These are phyloP conservation scores for Leptinotarsa rubiginosa DNA, from an alignment of 2,888 invertebrate genomes.

Conservation along the genomic window DNA sequence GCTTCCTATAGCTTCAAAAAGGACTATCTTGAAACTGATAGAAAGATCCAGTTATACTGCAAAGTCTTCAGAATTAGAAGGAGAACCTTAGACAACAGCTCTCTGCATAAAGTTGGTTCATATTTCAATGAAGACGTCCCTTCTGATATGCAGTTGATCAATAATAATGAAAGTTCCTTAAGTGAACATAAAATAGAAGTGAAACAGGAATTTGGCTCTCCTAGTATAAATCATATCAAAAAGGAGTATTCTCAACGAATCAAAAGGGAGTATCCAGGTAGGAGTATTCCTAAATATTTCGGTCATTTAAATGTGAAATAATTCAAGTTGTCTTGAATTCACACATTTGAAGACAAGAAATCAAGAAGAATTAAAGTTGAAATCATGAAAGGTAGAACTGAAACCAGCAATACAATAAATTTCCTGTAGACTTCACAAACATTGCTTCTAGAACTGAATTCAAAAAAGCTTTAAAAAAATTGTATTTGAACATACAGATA, in stretches of 20 bases:
- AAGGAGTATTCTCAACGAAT: neutral
- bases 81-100: constrained; percentile 18
- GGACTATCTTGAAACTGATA: constrained; percentile 31
- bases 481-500: no score
- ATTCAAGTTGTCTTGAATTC: no score
- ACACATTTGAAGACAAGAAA: no score
- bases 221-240: constrained; percentile 6
- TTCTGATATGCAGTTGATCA: neutral
- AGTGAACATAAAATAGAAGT: neutral
- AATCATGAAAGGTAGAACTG: no score
- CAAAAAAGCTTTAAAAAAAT: no score
- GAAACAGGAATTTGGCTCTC: constrained; percentile 14
- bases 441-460: no score
- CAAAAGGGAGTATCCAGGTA: constrained; percentile 10
- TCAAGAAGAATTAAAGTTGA: no score
- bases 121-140: constrained; percentile 26
- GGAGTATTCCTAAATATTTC: neutral
- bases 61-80: constrained; percentile 20
- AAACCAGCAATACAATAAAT: no score
- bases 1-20: constrained; percentile 36
- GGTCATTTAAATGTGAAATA: no score
- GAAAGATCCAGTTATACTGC: constrained; percentile 33
- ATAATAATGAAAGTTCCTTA: neutral
- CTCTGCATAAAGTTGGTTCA: constrained; percentile 23
- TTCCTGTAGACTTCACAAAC: no score